These are phyloP conservation scores for Azemiops feae DNA, from an alignment of 2,113 vertebrate genomes.

Conservation along the genomic window DNA sequence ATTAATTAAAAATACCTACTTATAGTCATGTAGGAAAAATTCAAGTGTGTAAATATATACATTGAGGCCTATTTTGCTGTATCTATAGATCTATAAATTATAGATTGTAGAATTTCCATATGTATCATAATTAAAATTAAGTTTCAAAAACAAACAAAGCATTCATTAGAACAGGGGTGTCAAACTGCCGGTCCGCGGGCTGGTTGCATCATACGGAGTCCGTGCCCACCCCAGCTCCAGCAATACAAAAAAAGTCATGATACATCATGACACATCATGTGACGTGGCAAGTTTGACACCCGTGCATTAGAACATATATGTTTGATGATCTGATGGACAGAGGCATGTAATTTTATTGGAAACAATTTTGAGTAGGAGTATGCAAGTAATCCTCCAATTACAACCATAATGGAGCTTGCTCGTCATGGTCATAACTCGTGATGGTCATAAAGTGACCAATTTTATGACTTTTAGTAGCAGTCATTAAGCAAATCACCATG, in stretches of 20 bases:
- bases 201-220: too few species aligned
- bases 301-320: not conserved
- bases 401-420: not conserved
- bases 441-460: not conserved
- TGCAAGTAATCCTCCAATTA: not conserved
- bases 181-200: too few species aligned
- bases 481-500: not conserved
- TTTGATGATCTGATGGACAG: not conserved
- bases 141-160: not conserved
- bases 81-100: not conserved
- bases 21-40: not conserved
- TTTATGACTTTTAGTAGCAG: not conserved
- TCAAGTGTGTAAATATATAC: not conserved
- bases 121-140: not conserved
- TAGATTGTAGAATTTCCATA: not conserved
- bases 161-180: not conserved
- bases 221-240: too few species aligned
- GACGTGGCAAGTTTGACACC: too few species aligned
- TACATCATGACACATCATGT: too few species aligned
- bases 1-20: slow-evolving; percentile 31
- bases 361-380: not conserved
- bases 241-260: too few species aligned
- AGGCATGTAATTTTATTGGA: not conserved
- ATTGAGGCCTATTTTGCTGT: not conserved
- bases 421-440: not conserved